These are phyloP conservation scores for Nephrotoma flavescens DNA, from an alignment of 2,888 invertebrate genomes.

Conservation along the genomic window DNA sequence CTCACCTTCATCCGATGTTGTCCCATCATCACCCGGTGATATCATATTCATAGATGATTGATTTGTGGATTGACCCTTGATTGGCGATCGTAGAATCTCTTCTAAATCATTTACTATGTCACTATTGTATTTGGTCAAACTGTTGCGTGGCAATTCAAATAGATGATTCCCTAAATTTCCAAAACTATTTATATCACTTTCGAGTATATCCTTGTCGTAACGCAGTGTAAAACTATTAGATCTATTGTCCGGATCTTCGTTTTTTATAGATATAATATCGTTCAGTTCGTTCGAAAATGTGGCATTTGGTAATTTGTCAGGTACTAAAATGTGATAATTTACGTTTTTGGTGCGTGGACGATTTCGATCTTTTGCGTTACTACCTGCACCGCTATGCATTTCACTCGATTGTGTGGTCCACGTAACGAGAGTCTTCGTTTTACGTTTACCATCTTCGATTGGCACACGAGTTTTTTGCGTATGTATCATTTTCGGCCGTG, in stretches of 20 bases:
- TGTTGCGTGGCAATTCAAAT: constrained; percentile 22
- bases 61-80: constrained; percentile 16
- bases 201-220: constrained; percentile 16
- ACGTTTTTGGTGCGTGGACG: constrained; percentile 50
- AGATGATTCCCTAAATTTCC: constrained; percentile 8
- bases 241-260: constrained; percentile 10
- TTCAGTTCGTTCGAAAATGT: constrained; percentile 33
- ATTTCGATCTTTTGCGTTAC: constrained; percentile 28
- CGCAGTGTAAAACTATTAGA: constrained; percentile 9
- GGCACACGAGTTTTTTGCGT: constrained; percentile 48
- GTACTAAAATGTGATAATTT: constrained; percentile 40
- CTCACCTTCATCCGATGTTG: neutral
- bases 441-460: constrained; percentile 40
- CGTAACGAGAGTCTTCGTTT: constrained; percentile 39
- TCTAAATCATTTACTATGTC: constrained; percentile 30
- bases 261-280: constrained; percentile 17
- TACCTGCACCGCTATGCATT: neutral
- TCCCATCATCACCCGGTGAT: neutral
- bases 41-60: neutral
- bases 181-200: constrained; percentile 8
- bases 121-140: constrained; percentile 26
- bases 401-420: constrained; percentile 14
- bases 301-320: constrained; percentile 36
- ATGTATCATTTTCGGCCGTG: constrained; percentile 63
- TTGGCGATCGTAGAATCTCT: constrained; percentile 28